phyloP scores from a whole-genome alignment of 2,888 invertebrate genomes.

The Ecliptopera silaceata region DNA sequence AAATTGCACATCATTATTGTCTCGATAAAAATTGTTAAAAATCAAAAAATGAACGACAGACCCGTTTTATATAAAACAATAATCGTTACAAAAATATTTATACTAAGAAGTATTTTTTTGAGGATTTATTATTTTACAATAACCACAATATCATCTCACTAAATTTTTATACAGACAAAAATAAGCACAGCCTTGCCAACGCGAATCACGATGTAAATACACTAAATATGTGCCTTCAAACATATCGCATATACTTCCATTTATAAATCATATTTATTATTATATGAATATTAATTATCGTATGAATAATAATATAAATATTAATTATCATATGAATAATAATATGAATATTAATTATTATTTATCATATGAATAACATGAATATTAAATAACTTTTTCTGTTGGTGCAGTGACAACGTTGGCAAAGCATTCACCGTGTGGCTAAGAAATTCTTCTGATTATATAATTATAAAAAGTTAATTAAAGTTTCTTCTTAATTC shows the following conservation, averaged over 20 bases:
- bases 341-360: too few species aligned
- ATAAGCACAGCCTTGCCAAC: constrained; percentile 69
- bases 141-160: background rate
- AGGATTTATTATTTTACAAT: background rate
- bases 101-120: background rate
- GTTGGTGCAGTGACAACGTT: constrained; percentile 73
- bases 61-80: too few species aligned
- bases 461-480: constrained; percentile 8
- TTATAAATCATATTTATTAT: constrained; percentile 17
- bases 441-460: constrained; percentile 55
- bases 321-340: too few species aligned
- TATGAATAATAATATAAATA: too few species aligned
- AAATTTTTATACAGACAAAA: constrained; percentile 28
- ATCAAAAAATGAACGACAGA: too few species aligned
- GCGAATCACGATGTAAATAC: constrained; percentile 70
- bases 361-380: too few species aligned
- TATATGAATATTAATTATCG: too few species aligned
- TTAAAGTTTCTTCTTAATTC: constrained; percentile 6
- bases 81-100: too few species aligned
- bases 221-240: constrained; percentile 64
- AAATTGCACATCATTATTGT: too few species aligned
- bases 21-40: too few species aligned
- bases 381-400: constrained; percentile 49
- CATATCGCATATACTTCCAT: constrained; percentile 36
- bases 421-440: constrained; percentile 64